Conservation (phyloP, 2,888 invertebrate species). For the Metacarcinus magister region DNA sequence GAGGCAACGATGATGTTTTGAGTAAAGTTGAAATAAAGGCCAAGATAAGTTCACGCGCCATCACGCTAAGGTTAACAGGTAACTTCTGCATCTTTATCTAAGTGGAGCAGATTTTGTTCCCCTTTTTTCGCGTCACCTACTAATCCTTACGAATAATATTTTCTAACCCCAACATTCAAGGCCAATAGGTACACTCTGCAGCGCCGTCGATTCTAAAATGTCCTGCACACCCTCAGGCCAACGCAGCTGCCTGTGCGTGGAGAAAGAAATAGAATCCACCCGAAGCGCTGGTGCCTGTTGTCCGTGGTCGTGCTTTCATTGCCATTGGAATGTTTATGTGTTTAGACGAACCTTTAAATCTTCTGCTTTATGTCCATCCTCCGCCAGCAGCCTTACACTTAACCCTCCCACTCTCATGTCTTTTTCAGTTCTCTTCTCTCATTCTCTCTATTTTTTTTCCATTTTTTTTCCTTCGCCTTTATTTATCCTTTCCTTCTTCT, state of each 20-base stretch:
- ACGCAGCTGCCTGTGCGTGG: background rate
- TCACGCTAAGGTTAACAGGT: conserved; percentile 12
- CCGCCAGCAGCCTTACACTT: background rate
- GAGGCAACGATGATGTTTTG: background rate
- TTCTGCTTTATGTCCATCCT: background rate
- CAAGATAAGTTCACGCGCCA: background rate
- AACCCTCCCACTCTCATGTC: background rate
- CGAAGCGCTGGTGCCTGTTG: background rate
- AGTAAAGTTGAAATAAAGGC: background rate
- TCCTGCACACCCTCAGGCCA: background rate
- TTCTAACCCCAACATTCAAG: background rate
- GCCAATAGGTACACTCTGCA: background rate
- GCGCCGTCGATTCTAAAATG: background rate
- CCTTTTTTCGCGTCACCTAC: background rate
- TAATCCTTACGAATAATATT: background rate
- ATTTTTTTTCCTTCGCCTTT: background rate
- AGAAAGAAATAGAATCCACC: background rate
- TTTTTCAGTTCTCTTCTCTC: background rate
- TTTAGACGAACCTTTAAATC: conserved; percentile 27
- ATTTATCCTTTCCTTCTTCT: background rate
- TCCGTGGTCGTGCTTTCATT: conserved; percentile 1
- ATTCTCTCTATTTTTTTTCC: background rate
- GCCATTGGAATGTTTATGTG: conserved; percentile 8
- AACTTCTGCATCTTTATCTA: background rate
- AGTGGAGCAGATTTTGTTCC: background rate